Base-by-base conservation (phyloP, 2,797 vertebrate species). In the Garrulus glandarius region DNA sequence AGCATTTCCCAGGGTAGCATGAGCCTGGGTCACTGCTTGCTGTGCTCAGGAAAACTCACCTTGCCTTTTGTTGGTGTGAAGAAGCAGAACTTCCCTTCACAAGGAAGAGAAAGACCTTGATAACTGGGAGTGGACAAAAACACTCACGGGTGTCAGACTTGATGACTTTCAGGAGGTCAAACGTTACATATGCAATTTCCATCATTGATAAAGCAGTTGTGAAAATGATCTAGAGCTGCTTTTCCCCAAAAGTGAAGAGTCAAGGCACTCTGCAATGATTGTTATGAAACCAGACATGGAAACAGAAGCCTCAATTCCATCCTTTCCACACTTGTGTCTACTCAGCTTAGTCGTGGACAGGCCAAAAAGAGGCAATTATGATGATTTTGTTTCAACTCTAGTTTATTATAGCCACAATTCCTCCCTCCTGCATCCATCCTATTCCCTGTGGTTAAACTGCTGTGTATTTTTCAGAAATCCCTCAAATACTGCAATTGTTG, bases 381-480 rank as follows among this genome's bases (percentile, higher is more conserved):
- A 60, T 57, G 8, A 39, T 77, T 94, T 87, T 80, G 36, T 69
- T 68, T 87, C 60, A 84, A 10, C 11, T 77, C n/a, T 6, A 34
- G 15, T 49, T 77, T 76, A 19, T 68, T 84, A 59, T 1, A 83
- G n/a, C 30, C 36, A 22, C 44, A 78, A 1, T 68, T 87, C 53
- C 39, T 83, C 76, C 44, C 26, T 76, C 55, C 55, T 90, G 50
- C 57, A 49, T 59, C 57, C 47, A 86, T 0, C 21, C 29, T 81
- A 9, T 86, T 75, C 83, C 41, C n/a, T 65, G 43, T 1, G 1
- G 18, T 69, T 88, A 79, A 94, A 55, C 19, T 41, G 53, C 5
- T 19, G 8, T 52, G 9, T 57, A 29, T 84, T 87, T 93, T 80
- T 90, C 18, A 84, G 61, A 87, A 93, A 92, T 83, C 37, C 36